Evolutionary conservation across 2,113 vertebrate species (phyloP), one percentile per base, ranked within the genome.

Genomic region (Hypocryptadius cinnamomeus): DNA sequence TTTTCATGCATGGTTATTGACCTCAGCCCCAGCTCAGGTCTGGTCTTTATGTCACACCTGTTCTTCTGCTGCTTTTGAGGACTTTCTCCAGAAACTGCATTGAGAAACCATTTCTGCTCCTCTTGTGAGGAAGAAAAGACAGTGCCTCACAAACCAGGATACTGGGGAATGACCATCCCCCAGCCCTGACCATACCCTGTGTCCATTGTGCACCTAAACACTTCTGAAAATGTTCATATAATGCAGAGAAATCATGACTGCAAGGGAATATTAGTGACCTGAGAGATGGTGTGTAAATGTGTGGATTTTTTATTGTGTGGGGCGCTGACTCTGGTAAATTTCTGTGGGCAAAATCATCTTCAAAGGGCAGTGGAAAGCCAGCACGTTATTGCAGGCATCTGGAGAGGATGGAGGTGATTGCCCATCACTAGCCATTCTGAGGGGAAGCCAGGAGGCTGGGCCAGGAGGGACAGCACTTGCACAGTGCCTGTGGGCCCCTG

Each of bases 211-310:
- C 63, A 65, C 35, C 53, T 50, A 28, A 94, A 61, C 4, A 1
- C 25, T 5, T 15, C 35, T 40, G 14, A 12, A 73, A 31, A 23
- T 1, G 2, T 27, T n/a, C 35, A 6, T 19, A 4, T 28, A 39
- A 35, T 4, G 4, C 7, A 23, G 17, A 45, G 13, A 24, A 88
- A 44, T 68, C 2, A 1, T 8, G 13, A 80, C 25, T 6, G 11
- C 12, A 31, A 54, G 22, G 39, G 39, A 30, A 4, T 7, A 39
- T 24, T 11, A 0, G 0, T 15, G 45, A 7, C 37, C 27, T 69
- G 63, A 72, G 30, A 56, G 79, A 71, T 5, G 6, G 2, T 30
- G 16, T 39, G 24, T n/a, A 66, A 3, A n/a, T 1, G 10, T 20
- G 13, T 37, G 57, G 42, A 11, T 54, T 39, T 50, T 16, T 30